phyloP scores from a whole-genome alignment of 2,113 vertebrate species.

The Ranitomeya variabilis region DNA sequence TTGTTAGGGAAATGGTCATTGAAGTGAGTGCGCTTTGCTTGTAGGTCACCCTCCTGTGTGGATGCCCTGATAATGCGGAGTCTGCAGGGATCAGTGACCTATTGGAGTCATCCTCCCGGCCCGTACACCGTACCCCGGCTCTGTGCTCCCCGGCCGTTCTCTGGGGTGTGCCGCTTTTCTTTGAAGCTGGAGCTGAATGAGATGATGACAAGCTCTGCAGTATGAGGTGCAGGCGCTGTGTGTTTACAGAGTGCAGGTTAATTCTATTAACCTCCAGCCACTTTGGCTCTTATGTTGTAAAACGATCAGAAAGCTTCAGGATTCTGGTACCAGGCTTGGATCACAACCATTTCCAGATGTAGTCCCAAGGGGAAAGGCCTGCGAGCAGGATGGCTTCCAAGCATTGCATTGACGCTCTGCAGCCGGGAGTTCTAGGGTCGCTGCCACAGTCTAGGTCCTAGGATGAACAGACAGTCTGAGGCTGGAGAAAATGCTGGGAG shows the following conservation, averaged over 20 bases:
- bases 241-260: constrained; percentile 65
- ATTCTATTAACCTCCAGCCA: constrained; percentile 66
- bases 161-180: constrained; percentile 17
- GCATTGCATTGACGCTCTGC: not conserved
- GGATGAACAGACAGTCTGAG: not conserved
- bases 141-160: not conserved
- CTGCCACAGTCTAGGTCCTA: not conserved
- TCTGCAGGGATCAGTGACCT: not conserved
- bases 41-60: too few relatives aligned
- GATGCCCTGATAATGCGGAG: not conserved
- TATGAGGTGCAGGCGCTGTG: constrained; percentile 46
- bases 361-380: constrained; percentile 33
- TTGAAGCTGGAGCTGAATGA: constrained; percentile 35
- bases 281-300: constrained; percentile 67
- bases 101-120: too few relatives aligned
- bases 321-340: constrained; percentile 65
- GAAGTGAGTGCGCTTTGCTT: constrained; percentile 1
- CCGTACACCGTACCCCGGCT: too few relatives aligned
- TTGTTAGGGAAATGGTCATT: not conserved
- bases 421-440: not conserved
- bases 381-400: constrained; percentile 8
- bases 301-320: constrained; percentile 67
- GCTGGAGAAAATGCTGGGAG: not conserved
- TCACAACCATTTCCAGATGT: constrained; percentile 67
- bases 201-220: constrained; percentile 55